Evolutionary conservation across 1,140 invertebrate genomes (phyloP), one percentile per base, ranked within the genome.

Genomic region (Megalopta genalis): DNA sequence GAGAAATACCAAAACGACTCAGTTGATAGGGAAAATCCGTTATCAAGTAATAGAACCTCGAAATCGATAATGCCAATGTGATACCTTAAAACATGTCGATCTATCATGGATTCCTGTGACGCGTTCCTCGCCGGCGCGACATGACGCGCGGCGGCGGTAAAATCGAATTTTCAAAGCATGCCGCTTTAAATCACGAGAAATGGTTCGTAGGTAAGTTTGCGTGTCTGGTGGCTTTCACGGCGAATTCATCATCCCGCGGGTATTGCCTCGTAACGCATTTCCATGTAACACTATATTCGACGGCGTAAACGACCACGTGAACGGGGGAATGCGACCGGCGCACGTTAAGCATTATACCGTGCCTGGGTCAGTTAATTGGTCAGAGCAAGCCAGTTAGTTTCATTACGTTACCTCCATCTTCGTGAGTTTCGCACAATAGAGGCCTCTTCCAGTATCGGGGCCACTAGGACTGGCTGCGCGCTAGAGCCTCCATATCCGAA

Each of bases 381-480:
- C 86, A 87, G 86, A 88, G 83, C 86, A 85, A 88, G 89, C 87
- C 87, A 88, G 90, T 91, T 91, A 91, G 89, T 91, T 89, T 91
- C 90, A 91, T 91, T 91, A 91, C 74, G 90, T 91, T 91, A 82
- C 87, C 85, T 89, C 89, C 82, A 88, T 90, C 90, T 91, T 91
- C 90, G 90, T 87, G 78, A 67, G 80, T 87, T 87, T 88, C 77
- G 67, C 78, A 90, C 89, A 91, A 91, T 91, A 71, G 86, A 88
- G 63, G 75, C 23, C 84, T 83, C 86, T 66, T 77, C 60, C 67
- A 81, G 64, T 84, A 90, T 88, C 81, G 88, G 85, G 88, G 89
- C 88, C 88, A 91, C 78, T 86, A 84, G 87, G 87, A 77, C 82
- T 87, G 27, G 62, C 27, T 80, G 54, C 68, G 65, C 68, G 71